Percentiles rank a stretch among this genome's conserved stretches.
These are phyloP conservation scores for Teleiodes luculella DNA, from an alignment of 2,888 invertebrate genomes.

Conservation along the genomic window DNA sequence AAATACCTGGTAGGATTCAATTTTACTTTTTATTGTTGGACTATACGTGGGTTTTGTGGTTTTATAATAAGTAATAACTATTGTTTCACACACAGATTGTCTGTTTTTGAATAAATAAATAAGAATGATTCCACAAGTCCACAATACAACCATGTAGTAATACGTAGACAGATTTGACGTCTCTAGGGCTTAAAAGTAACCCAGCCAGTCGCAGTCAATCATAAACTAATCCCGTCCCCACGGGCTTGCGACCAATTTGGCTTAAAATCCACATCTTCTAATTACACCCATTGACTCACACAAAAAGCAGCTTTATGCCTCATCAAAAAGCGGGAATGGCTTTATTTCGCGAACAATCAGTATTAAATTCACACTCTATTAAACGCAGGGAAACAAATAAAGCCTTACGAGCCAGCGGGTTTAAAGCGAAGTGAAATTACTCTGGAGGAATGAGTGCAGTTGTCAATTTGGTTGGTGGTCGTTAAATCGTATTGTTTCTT, in stretches of 20 bases:
- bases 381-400: not conserved
- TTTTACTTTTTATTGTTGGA: too few species aligned
- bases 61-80: too few species aligned
- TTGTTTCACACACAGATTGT: too few species aligned
- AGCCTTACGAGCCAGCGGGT: not conserved
- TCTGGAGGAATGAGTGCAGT: not conserved
- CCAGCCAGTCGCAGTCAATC: constrained; percentile 17
- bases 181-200: not conserved
- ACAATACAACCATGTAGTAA: too few species aligned
- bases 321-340: constrained; percentile 25
- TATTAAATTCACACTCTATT: constrained; percentile 14
- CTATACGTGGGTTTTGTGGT: too few species aligned
- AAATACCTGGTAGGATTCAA: too few species aligned
- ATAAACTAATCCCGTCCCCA: constrained; percentile 23
- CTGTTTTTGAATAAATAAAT: not conserved
- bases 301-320: constrained; percentile 31
- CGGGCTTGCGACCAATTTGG: constrained; percentile 27
- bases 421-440: constrained; percentile 1
- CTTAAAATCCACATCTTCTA: constrained; percentile 35
- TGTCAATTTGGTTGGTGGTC: not conserved
- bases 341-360: constrained; percentile 20
- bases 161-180: not conserved
- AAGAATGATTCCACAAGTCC: not conserved
- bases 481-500: not conserved
- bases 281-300: constrained; percentile 42